These are phyloP conservation scores for Erpornis zantholeuca DNA, from an alignment of 2,113 vertebrate species.

Conservation along the genomic window DNA sequence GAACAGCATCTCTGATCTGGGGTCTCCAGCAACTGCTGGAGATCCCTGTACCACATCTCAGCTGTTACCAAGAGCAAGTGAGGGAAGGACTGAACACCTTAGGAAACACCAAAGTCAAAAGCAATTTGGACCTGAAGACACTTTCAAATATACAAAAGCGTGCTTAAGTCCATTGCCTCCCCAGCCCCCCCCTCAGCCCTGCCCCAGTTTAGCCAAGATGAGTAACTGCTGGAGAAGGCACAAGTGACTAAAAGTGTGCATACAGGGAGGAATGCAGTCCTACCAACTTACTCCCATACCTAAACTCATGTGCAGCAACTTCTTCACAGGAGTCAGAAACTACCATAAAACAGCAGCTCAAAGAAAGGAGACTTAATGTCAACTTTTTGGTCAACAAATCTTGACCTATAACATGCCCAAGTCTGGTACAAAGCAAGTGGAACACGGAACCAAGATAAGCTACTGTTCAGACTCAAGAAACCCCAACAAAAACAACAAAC, in stretches of 20 bases:
- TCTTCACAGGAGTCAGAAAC: neutral
- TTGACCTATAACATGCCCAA: neutral
- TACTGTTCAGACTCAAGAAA: neutral
- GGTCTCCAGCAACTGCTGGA: neutral
- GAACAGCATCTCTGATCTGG: neutral
- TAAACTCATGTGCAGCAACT: neutral
- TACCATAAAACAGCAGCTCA: neutral
- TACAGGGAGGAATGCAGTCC: conserved; percentile 21
- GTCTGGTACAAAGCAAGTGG: neutral
- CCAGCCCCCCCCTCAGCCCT: neutral
- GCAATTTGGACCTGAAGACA: neutral
- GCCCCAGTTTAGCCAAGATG: conserved; percentile 15
- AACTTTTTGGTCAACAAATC: neutral
- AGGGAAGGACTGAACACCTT: neutral
- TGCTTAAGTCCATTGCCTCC: neutral
- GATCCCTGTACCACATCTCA: neutral
- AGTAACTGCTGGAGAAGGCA: conserved; percentile 31
- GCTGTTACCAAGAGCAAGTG: neutral
- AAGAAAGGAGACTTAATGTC: neutral
- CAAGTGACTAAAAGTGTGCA: conserved; percentile 20
- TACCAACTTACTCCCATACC: conserved; percentile 19
- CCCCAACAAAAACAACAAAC: neutral
- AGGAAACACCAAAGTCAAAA: neutral
- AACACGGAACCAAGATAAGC: neutral
- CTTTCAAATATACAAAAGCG: neutral